Base-by-base conservation (phyloP, 2,797 vertebrate genomes). In the Brotula barbata region DNA sequence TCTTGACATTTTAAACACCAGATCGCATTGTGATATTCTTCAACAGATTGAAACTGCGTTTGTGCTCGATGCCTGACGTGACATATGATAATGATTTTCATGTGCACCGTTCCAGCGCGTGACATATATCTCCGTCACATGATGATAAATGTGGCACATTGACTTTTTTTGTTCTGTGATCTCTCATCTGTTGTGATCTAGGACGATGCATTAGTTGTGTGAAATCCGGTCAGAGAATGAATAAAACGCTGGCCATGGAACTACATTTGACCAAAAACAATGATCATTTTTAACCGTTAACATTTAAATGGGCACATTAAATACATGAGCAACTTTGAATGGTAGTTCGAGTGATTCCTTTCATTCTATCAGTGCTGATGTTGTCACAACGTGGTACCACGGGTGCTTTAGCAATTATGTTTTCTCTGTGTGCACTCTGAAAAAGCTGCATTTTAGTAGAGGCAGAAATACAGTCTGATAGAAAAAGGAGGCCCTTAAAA, bases 21-120 rank as follows among this genome's bases (percentile, higher is more conserved):
- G 61, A 61, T 71, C 47, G 47, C 4, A 45, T 47, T 10, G 60
- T 45, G 59, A 66, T 52, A 51, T 73, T 70, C 39, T 23, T 7
- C 52, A 15, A 25, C 39, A 31, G 61, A 71, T 59, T 16, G 11
- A 66, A 77, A 55, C 49, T 15, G 42, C 56, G 23, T 45, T 62
- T 55, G 22, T 48, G 17, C 28, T 54, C 46, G 55, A 52, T 37
- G 73, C 69, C 64, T 68, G 66, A 64, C 52, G 28, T 83, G 85
- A 87, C 77, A 37, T 85, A 83, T 77, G 80, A 81, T 86, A 82
- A 89, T 88, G 80, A 67, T 13, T 73, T 88, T 80, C 46, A 77
- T 77, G 77, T 75, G 84, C 83, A 56, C 62, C 37, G 34, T 81
- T 71, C 73, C 76, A 64, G 46, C 48, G 64, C 36, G 7, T 71